Conservation (phyloP, 2,888 invertebrate species). For the Mesopsocus fuscifrons region DNA sequence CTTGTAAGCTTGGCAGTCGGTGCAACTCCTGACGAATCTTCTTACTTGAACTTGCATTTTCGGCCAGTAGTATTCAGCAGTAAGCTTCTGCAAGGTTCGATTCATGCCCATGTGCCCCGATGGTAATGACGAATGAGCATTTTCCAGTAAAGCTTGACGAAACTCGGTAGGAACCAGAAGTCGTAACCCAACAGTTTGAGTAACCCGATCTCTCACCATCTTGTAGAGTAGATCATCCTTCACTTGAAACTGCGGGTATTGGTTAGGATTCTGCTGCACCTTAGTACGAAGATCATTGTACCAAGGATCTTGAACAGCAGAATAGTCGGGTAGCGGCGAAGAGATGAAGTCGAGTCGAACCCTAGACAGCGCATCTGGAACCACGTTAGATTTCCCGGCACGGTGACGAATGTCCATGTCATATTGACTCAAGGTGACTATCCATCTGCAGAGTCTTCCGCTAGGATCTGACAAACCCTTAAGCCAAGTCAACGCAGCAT, state of each 20-base stretch:
- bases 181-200: background rate
- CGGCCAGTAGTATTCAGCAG: constrained; percentile 18
- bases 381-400: constrained; percentile 13
- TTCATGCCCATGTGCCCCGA: background rate
- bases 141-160: background rate
- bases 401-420: constrained; percentile 14
- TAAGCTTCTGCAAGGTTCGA: background rate
- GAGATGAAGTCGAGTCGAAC: too few relatives aligned
- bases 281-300: background rate
- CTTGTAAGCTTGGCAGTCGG: constrained; percentile 14
- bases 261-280: background rate
- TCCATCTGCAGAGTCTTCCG: constrained; percentile 17
- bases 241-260: background rate
- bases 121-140: background rate
- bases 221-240: background rate
- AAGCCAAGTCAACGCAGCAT: constrained; percentile 17
- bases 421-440: constrained; percentile 15
- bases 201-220: background rate
- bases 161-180: background rate
- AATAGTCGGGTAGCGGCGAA: too few relatives aligned
- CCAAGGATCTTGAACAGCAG: background rate
- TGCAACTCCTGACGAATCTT: constrained; percentile 14
- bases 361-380: constrained; percentile 15
- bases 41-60: constrained; percentile 15
- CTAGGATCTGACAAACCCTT: constrained; percentile 15